Percentiles rank a stretch among this genome's conserved stretches.
Conservation (phyloP, 2,888 invertebrate genomes). For the Cephonodes hylas region DNA sequence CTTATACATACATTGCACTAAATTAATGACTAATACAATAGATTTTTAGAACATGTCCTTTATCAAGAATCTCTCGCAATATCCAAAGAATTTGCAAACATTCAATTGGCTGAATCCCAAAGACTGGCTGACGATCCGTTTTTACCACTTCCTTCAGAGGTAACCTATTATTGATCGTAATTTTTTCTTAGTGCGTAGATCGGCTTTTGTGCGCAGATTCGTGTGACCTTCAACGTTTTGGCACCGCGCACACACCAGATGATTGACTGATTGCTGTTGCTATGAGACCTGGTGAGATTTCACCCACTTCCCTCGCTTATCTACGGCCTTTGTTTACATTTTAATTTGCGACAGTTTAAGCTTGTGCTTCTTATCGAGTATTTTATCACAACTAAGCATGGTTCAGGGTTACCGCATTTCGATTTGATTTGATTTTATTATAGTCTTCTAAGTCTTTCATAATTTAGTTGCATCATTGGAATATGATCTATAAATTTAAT, state of each 20-base stretch:
- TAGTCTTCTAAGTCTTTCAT: too few species aligned
- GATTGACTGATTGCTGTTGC: slow-evolving; percentile 17
- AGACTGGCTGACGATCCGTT: background rate
- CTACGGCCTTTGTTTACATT: slow-evolving; percentile 25
- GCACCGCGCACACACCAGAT: slow-evolving; percentile 12
- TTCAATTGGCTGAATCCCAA: background rate
- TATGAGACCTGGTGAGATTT: slow-evolving; percentile 23
- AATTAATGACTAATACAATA: too few species aligned
- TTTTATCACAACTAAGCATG: background rate
- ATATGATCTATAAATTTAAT: too few species aligned
- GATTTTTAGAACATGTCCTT: background rate
- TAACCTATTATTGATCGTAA: background rate
- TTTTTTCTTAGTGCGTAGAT: slow-evolving; percentile 6
- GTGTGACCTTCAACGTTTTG: slow-evolving; percentile 5
- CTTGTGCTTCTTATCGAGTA: background rate
- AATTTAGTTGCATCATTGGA: background rate
- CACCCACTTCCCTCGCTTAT: slow-evolving; percentile 31
- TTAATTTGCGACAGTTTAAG: background rate
- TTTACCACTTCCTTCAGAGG: background rate
- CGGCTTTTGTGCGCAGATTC: background rate
- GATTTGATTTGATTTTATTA: background rate
- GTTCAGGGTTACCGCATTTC: background rate
- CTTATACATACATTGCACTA: too few species aligned
- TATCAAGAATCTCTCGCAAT: background rate
- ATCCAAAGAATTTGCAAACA: background rate